phyloP scores from a whole-genome alignment of 92 coral and sea anemone species.

The Epizoanthus scotinus region DNA sequence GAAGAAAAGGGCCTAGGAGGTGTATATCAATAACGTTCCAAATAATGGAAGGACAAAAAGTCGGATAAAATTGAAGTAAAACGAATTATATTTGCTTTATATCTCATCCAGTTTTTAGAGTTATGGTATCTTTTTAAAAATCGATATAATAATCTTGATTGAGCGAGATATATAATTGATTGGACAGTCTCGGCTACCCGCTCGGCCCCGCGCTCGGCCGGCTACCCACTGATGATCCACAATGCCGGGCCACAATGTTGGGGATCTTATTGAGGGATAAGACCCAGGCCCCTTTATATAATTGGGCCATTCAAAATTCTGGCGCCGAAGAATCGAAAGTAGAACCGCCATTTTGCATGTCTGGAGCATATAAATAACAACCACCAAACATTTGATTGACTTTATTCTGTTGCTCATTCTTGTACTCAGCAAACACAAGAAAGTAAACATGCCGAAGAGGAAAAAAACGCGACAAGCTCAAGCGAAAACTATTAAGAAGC shows the following conservation, averaged over 20 bases:
- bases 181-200: too few species aligned
- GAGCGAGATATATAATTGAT: too few species aligned
- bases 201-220: too few species aligned
- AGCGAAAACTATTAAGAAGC: constrained; percentile 63
- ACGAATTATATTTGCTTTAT: neutral
- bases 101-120: neutral
- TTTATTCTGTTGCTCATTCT: neutral
- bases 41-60: neutral
- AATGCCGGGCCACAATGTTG: too few species aligned
- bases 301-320: constrained; percentile 17
- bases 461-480: constrained; percentile 65
- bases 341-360: constrained; percentile 16
- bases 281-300: neutral
- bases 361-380: neutral
- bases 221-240: too few species aligned
- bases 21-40: neutral
- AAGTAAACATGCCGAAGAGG: constrained; percentile 70
- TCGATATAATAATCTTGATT: too few species aligned
- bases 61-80: neutral
- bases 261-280: neutral
- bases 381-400: neutral
- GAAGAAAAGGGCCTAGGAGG: neutral
- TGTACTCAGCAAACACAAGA: neutral
- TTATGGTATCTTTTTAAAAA: neutral
- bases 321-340: constrained; percentile 14